Evolutionary conservation across 2,797 vertebrate species (phyloP).

Genomic region (Esox lucius): DNA sequence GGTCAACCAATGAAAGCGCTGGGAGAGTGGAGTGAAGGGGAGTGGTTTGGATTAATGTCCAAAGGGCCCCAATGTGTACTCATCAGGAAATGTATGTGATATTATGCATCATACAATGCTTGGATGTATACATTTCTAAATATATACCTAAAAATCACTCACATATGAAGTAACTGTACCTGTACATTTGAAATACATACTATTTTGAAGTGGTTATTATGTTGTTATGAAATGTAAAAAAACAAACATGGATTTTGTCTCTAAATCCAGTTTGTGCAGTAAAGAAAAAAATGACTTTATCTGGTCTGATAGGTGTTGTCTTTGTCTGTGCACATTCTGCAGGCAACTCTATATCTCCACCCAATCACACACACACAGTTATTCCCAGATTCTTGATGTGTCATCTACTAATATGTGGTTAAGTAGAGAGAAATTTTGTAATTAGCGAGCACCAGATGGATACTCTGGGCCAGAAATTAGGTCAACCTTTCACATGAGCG

Average conservation of each 20-base stretch:
- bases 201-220: neutral
- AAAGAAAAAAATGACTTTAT: neutral
- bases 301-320: neutral
- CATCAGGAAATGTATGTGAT: constrained; percentile 4
- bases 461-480: constrained; percentile 20
- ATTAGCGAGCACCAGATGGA: constrained; percentile 5
- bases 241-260: neutral
- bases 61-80: constrained; percentile 51
- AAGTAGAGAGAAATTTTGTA: constrained; percentile 7
- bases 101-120: neutral
- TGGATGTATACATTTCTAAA: neutral
- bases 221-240: neutral
- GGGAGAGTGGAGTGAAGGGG: constrained; percentile 45
- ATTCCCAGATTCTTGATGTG: neutral
- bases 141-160: neutral
- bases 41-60: constrained; percentile 45
- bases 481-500: neutral
- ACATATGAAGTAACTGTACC: neutral
- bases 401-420: neutral
- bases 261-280: neutral
- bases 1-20: constrained; percentile 74
- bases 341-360: neutral
- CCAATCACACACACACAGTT: neutral
- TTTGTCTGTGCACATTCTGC: neutral
- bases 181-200: neutral